A percentile compares a stretch with the other conserved stretches of the same genome.
Evolutionary conservation across 2,888 invertebrate genomes (phyloP).

Genomic region (Oligia latruncula): DNA sequence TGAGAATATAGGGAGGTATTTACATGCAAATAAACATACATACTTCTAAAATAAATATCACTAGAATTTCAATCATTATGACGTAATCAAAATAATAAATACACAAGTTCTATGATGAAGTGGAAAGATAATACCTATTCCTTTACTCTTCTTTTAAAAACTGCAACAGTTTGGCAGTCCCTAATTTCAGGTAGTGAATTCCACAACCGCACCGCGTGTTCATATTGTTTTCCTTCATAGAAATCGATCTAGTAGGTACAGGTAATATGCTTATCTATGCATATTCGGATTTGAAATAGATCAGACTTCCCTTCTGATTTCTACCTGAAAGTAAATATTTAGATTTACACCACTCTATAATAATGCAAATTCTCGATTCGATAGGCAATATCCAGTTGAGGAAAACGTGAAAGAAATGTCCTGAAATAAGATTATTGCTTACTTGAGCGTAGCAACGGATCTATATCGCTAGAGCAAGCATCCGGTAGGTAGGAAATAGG

Average conservation of each 20-base stretch:
- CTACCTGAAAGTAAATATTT: slow-evolving; percentile 1
- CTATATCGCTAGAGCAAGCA: slow-evolving; percentile 15
- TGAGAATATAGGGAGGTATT: too few species aligned
- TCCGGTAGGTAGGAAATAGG: background rate
- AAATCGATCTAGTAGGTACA: background rate
- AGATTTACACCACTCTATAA: background rate
- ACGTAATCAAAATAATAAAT: too few species aligned
- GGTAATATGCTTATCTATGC: background rate
- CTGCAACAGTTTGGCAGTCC: too few species aligned
- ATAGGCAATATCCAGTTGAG: slow-evolving; percentile 24
- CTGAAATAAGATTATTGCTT: slow-evolving; percentile 21
- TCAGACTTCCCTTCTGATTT: background rate
- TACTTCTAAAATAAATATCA: too few species aligned
- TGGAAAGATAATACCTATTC: too few species aligned
- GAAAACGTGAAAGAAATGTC: slow-evolving; percentile 38
- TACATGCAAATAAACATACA: too few species aligned
- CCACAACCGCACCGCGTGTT: background rate
- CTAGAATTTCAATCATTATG: too few species aligned
- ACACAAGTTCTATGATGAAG: too few species aligned
- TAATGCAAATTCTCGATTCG: slow-evolving; percentile 20
- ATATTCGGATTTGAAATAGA: background rate
- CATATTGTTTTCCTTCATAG: background rate
- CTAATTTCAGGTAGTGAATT: too few species aligned
- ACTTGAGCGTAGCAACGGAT: slow-evolving; percentile 23
- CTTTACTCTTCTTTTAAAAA: too few species aligned